Conservation (phyloP, 2,113 vertebrate genomes). For the Chloroceryle aenea region DNA sequence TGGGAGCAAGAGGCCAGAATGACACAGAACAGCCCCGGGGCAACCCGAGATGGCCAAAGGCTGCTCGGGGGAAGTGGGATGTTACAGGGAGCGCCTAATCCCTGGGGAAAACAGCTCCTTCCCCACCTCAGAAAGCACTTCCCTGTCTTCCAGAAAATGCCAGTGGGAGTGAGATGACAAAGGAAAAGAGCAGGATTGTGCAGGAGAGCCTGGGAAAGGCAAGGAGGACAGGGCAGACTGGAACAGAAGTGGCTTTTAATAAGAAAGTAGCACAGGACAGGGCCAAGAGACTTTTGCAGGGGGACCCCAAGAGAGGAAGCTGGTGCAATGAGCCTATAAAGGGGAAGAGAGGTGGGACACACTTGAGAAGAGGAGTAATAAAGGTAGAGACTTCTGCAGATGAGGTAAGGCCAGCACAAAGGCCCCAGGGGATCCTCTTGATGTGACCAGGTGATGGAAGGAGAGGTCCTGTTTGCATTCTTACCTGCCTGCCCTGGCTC, state of each 20-base stretch:
- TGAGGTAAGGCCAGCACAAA: neutral
- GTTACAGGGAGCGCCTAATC: neutral
- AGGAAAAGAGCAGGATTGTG: neutral
- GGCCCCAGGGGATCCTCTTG: neutral
- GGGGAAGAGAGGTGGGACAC: neutral
- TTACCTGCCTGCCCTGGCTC: slow-evolving; percentile 93
- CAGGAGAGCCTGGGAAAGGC: neutral
- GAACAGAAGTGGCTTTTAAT: neutral
- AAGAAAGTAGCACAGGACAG: neutral
- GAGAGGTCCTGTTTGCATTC: neutral
- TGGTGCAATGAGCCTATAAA: neutral
- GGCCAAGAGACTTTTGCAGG: neutral
- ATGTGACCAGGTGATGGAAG: accelerated
- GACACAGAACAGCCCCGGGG: neutral
- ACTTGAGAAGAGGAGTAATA: neutral
- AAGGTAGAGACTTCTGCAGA: neutral
- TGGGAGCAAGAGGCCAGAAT: neutral
- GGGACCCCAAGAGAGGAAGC: neutral
- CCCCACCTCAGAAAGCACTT: neutral
- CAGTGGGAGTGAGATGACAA: neutral
- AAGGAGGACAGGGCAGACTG: neutral
- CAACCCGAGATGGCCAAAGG: neutral
- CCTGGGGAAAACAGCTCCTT: neutral
- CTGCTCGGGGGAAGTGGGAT: accelerated
- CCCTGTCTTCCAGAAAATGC: neutral